Conservation (phyloP, 2,113 vertebrate genomes). For the Tamias sibiricus region DNA sequence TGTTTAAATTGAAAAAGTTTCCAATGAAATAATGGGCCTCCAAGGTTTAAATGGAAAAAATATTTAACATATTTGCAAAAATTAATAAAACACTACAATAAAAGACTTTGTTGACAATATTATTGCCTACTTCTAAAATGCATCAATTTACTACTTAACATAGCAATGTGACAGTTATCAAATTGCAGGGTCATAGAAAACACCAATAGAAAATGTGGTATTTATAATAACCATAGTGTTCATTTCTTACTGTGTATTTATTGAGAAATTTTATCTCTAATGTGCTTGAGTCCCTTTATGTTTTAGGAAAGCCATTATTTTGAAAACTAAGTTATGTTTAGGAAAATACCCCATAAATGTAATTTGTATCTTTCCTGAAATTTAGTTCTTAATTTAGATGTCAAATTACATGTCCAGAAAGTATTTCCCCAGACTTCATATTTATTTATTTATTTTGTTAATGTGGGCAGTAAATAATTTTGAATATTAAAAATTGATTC, state of each 20-base stretch:
- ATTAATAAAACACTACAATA: background rate
- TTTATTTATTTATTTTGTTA: conserved; percentile 14
- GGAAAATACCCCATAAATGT: background rate
- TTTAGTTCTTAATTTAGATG: conserved; percentile 5
- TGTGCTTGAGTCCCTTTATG: background rate
- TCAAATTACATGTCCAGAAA: background rate
- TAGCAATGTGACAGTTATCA: background rate
- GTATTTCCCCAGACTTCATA: background rate
- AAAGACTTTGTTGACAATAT: background rate
- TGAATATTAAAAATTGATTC: background rate
- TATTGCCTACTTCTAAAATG: background rate
- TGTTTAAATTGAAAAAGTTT: background rate
- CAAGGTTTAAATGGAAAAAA: background rate
- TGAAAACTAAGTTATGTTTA: background rate
- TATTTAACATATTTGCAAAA: background rate
- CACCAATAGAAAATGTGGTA: background rate
- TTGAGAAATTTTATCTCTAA: background rate
- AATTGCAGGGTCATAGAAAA: background rate
- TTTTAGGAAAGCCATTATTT: background rate
- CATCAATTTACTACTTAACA: background rate
- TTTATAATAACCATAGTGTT: background rate
- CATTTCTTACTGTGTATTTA: background rate
- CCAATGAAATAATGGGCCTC: background rate
- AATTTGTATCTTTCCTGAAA: background rate
- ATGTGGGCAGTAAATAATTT: background rate